Conservation (phyloP, 2,888 invertebrate species). For the Apotomis capreana region DNA sequence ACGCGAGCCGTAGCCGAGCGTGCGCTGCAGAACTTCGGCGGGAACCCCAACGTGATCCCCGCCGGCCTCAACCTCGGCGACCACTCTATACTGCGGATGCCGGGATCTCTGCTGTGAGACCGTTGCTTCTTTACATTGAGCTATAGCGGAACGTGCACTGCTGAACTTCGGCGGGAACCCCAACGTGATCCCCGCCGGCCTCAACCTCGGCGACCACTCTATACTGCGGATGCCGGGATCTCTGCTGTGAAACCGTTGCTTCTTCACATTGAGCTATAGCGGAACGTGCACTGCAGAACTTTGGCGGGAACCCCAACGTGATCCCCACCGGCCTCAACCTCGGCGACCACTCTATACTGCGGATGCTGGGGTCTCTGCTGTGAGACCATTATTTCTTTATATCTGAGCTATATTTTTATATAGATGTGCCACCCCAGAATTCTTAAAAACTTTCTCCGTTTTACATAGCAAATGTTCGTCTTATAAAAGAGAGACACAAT, state of each 20-base stretch:
- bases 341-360: too few species aligned
- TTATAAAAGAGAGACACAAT: too few species aligned
- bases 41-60: conserved; percentile 56
- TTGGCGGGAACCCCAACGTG: conserved; percentile 41
- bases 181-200: conserved; percentile 64
- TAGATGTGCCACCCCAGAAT: too few species aligned
- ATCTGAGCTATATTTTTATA: conserved; percentile 47
- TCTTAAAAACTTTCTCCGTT: too few species aligned
- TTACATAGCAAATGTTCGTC: too few species aligned
- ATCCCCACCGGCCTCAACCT: conserved; percentile 73
- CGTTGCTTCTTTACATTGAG: conserved; percentile 42
- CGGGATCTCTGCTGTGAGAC: conserved; percentile 51
- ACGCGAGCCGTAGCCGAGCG: conserved; percentile 56
- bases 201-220: conserved; percentile 54
- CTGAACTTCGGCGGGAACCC: conserved; percentile 42
- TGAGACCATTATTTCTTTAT: too few species aligned
- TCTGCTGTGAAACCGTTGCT: too few species aligned
- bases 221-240: not conserved
- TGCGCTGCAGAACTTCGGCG: conserved; percentile 47
- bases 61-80: conserved; percentile 73
- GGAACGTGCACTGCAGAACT: conserved; percentile 31
- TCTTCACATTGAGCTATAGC: conserved; percentile 52
- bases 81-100: conserved; percentile 45
- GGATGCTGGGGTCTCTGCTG: conserved; percentile 57
- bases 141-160: conserved; percentile 48